Evolutionary conservation across 2,888 invertebrate genomes (phyloP).

Genomic region (Ochlodes sylvanus): DNA sequence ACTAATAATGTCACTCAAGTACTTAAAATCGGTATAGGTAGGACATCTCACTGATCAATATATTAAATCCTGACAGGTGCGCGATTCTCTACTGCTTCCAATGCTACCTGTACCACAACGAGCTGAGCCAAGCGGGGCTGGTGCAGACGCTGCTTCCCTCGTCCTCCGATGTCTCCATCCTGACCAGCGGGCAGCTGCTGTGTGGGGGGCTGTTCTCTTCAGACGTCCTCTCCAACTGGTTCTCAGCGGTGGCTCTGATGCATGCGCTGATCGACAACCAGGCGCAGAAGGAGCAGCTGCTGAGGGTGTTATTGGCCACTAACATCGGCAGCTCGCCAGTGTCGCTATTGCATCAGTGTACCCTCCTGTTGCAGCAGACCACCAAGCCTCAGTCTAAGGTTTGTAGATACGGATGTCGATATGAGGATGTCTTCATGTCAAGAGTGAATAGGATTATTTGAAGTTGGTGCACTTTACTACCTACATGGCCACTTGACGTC

Average conservation of each 20-base stretch:
- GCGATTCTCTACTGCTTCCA: constrained; percentile 99
- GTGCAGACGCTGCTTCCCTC: constrained; percentile 97
- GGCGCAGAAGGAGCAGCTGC: constrained; percentile 94
- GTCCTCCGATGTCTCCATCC: constrained; percentile 88
- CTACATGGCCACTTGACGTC: too few relatives aligned
- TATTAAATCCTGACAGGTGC: constrained; percentile 85
- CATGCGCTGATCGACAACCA: constrained; percentile 95
- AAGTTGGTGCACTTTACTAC: too few relatives aligned
- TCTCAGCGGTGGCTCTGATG: constrained; percentile 95
- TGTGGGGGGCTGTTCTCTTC: constrained; percentile 96
- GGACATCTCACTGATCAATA: too few relatives aligned
- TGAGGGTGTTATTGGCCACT: constrained; percentile 95
- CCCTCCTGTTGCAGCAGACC: constrained; percentile 92
- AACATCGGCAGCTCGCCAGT: constrained; percentile 93
- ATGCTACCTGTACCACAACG: constrained; percentile 97
- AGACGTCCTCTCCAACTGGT: constrained; percentile 97
- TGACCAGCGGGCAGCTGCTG: constrained; percentile 94
- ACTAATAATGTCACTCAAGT: too few relatives aligned
- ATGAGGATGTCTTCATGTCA: too few relatives aligned
- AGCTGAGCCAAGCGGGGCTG: constrained; percentile 93
- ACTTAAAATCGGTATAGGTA: too few relatives aligned
- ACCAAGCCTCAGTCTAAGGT: constrained; percentile 91
- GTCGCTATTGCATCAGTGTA: constrained; percentile 95
- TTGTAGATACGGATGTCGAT: too few relatives aligned
- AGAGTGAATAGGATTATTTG: too few relatives aligned